Percentiles rank a stretch among this genome's conserved stretches.
phyloP scores from a whole-genome alignment of 2,113 vertebrate species.

The Dascyllus trimaculatus region DNA sequence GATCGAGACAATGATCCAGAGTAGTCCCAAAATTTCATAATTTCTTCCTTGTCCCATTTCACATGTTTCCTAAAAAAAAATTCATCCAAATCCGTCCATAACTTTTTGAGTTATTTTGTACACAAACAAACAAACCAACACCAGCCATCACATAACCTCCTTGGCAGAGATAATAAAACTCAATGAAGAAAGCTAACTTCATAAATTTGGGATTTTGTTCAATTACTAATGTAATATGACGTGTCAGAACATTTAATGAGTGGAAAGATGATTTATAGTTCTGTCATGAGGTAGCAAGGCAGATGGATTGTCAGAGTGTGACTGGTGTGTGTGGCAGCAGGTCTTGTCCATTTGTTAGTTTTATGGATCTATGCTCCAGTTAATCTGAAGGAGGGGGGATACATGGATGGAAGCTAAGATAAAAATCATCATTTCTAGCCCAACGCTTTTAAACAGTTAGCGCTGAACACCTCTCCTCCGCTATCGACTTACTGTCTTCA shows the following conservation, averaged over 20 bases:
- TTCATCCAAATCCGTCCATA: too few relatives aligned
- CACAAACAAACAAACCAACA: too few relatives aligned
- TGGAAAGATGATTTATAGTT: neutral
- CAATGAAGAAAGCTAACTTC: neutral
- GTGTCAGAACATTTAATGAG: conserved; percentile 7
- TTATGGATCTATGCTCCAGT: conserved; percentile 65
- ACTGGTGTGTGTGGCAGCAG: conserved; percentile 1
- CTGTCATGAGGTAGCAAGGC: neutral
- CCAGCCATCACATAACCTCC: too few relatives aligned
- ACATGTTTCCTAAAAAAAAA: too few relatives aligned
- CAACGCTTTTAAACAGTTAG: conserved; percentile 68
- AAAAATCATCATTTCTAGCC: conserved; percentile 65
- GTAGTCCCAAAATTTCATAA: too few relatives aligned
- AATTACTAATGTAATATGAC: conserved; percentile 9
- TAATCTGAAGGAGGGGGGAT: conserved; percentile 45
- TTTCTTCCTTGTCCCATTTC: too few relatives aligned
- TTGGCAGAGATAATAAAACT: too few relatives aligned
- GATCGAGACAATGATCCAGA: too few relatives aligned
- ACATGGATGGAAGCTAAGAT: conserved; percentile 39
- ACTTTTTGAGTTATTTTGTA: too few relatives aligned
- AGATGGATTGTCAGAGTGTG: conserved; percentile 16
- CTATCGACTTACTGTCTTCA: conserved; percentile 82
- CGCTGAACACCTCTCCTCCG: conserved; percentile 65
- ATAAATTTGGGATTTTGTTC: conserved; percentile 21
- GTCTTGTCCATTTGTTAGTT: conserved; percentile 53